Evolutionary conservation across 2,113 vertebrate species (phyloP).

Genomic region (Trichomycterus rosablanca): DNA sequence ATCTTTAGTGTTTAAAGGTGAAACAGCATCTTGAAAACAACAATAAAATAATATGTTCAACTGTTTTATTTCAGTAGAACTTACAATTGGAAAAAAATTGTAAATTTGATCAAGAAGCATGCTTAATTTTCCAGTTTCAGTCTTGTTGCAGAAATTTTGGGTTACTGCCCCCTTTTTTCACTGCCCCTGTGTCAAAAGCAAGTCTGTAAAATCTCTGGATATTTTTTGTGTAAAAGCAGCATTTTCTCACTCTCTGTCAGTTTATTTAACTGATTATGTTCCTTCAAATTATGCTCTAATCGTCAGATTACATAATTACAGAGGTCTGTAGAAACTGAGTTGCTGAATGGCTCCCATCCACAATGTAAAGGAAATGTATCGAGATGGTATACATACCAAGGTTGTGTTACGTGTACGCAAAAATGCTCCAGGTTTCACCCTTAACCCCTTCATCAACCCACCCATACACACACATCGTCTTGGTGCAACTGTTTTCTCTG

Average conservation of each 20-base stretch:
- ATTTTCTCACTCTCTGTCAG: slow-evolving; percentile 61
- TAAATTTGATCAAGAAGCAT: too few relatives aligned
- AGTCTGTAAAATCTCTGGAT: slow-evolving; percentile 18
- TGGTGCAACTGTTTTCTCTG: slow-evolving; percentile 43
- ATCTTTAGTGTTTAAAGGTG: too few relatives aligned
- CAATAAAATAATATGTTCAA: too few relatives aligned
- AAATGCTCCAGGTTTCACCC: slow-evolving; percentile 5
- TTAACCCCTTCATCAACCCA: too few relatives aligned
- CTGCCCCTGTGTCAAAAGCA: slow-evolving; percentile 2
- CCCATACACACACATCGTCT: not conserved
- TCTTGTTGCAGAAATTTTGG: not conserved
- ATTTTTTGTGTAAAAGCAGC: slow-evolving; percentile 49
- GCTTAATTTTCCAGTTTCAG: too few relatives aligned
- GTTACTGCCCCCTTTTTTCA: not conserved
- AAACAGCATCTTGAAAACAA: too few relatives aligned
- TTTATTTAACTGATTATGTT: slow-evolving; percentile 66
- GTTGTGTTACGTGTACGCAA: slow-evolving; percentile 21
- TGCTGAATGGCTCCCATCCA: slow-evolving; percentile 56
- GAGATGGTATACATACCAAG: slow-evolving; percentile 2
- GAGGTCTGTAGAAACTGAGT: slow-evolving; percentile 53
- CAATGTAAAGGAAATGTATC: slow-evolving; percentile 44
- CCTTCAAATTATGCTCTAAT: slow-evolving; percentile 54
- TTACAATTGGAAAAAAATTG: too few relatives aligned
- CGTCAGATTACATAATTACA: slow-evolving; percentile 58
- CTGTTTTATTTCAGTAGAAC: too few relatives aligned